Base-by-base conservation (phyloP, 35 echinoderm and acorn worm genomes). In the Heliocidaris tuberculata region DNA sequence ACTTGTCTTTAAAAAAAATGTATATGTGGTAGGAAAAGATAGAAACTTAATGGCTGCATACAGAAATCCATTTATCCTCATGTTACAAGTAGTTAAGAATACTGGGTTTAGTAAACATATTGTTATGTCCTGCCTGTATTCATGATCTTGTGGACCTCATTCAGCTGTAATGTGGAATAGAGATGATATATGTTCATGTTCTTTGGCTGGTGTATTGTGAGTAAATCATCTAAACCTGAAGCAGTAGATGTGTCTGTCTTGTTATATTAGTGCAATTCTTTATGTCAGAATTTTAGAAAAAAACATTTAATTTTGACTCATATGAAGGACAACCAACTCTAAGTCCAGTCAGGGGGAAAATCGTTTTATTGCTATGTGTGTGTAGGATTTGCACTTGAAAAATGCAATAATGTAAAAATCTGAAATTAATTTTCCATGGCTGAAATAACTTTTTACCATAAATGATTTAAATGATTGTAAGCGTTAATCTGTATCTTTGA, bases 141-240 rank as follows among this genome's bases (percentile, higher is more conserved):
- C 65, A 78, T 24, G 19, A 24, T 78, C 27, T 3, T 78, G 27
- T 78, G 27, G 65, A 78, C 65, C 65, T 78, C 8, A 8, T 78
- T 78, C 7, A 7, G 27, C 65, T n/a, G 52, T 56, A 78, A 78
- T 78, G 65, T 78, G 65, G 65, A 78, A 78, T 78, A 78, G 65
- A 78, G 65, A 78, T n/a, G 65, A 78, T 78, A 78, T 78, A n/a
- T 78, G 21, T 78, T 78, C 65, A 78, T 78, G 65, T 78, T 78
- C 65, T 78, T 78, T 27, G 35, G 35, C 35, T 42, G 35, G 65
- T 78, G 19, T 78, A 78, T 78, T 78, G 65, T 78, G 47, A 50
- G 48, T 92, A 92, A 50, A 92, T 56, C 52, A 49, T 92, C 47
- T 92, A 92, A 50, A 50, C 47, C 47, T 27, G 21, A 56, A 9